Evolutionary conservation across 92 coral and sea anemone genomes (phyloP), one percentile per base, ranked within the genome.

Genomic region (Nematostella vectensis): DNA sequence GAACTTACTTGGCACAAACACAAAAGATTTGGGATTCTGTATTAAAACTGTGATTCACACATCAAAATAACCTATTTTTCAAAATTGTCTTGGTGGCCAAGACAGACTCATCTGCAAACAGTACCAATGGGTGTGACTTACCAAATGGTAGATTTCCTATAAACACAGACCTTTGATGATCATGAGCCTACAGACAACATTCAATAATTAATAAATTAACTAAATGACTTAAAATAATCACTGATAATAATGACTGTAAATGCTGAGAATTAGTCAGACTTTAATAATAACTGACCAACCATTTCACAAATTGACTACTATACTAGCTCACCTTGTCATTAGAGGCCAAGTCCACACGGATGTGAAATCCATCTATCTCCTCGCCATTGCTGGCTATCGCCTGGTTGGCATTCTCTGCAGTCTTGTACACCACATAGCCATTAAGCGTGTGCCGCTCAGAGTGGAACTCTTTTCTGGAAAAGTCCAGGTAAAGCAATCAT

Each of bases 61-160:
- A n/a, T n/a, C n/a, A n/a, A n/a, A n/a, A n/a, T n/a, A n/a, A n/a
- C n/a, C n/a, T n/a, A n/a, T n/a, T n/a, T n/a, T n/a, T n/a, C n/a
- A n/a, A n/a, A n/a, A n/a, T n/a, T n/a, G n/a, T n/a, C n/a, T n/a
- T n/a, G n/a, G n/a, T n/a, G n/a, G n/a, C n/a, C n/a, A n/a, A n/a
- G n/a, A n/a, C n/a, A n/a, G n/a, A n/a, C n/a, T n/a, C n/a, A n/a
- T n/a, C n/a, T n/a, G n/a, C n/a, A n/a, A n/a, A n/a, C n/a, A n/a
- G n/a, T n/a, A n/a, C n/a, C n/a, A n/a, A n/a, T 15, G 15, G 23
- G 4, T 24, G 39, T 3, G 24, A 77, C 95, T 78, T 48, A 91
- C 98, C 86, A 77, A 93, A 93, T n/a, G 77, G 83, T 18, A 93
- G 79, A 70, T 93, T 86, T 52, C 99, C 96, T 21, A 93, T 88